Percentiles rank a stretch among this genome's conserved stretches.
phyloP scores from a whole-genome alignment of 2,113 vertebrate species.

The Cardinalis cardinalis region DNA sequence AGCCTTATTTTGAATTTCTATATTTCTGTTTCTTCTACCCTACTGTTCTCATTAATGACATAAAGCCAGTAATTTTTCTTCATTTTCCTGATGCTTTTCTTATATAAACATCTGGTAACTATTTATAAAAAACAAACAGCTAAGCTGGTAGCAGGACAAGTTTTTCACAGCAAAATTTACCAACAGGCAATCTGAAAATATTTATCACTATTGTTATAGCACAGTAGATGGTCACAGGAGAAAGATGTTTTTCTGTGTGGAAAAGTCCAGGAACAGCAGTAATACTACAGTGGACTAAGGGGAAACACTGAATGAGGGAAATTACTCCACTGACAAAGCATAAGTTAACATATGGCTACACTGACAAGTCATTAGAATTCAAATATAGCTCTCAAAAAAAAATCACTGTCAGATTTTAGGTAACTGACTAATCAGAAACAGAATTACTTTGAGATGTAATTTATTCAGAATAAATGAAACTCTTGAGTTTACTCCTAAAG shows the following conservation, averaged over 20 bases:
- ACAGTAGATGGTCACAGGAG: not conserved
- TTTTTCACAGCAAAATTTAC: not conserved
- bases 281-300: not conserved
- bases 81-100: not conserved
- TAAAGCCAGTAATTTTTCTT: not conserved
- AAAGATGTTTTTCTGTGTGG: not conserved
- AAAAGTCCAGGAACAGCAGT: not conserved
- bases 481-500: not conserved
- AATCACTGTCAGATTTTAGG: not conserved
- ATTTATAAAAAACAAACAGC: not conserved
- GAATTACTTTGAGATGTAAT: not conserved
- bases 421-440: not conserved
- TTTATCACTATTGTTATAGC: accelerated
- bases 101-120: not conserved
- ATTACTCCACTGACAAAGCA: not conserved
- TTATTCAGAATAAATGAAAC: slow-evolving; percentile 30
- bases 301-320: not conserved
- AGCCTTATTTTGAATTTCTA: not conserved
- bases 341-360: not conserved
- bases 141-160: not conserved
- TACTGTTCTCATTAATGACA: not conserved
- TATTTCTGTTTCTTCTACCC: not conserved
- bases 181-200: not conserved
- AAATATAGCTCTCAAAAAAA: not conserved
- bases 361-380: not conserved